Evolutionary conservation across 2,113 vertebrate species (phyloP).

Genomic region (Eleginops maclovinus): DNA sequence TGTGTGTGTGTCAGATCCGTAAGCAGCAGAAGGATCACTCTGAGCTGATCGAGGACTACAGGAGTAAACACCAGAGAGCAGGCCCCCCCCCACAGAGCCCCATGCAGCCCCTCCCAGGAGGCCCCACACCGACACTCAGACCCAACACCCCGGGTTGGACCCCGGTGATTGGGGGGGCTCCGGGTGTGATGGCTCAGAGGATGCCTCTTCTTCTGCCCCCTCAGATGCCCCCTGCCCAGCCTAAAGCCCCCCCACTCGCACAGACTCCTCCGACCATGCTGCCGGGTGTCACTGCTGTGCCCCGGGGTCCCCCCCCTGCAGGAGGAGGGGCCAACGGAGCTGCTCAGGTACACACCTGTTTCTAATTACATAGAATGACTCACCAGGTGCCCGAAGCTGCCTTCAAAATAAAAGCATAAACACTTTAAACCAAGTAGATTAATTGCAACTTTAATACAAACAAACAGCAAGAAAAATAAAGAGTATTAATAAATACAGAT

Average conservation of each 20-base stretch:
- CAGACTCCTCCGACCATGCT: slow-evolving; percentile 36
- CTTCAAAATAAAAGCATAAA: no score
- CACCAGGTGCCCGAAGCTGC: no score
- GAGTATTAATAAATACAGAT: no score
- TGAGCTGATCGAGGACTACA: slow-evolving; percentile 96
- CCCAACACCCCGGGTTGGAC: slow-evolving; percentile 86
- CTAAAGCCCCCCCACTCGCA: slow-evolving; percentile 54
- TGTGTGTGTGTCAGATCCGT: slow-evolving; percentile 90
- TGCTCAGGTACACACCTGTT: slow-evolving; percentile 61
- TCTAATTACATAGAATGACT: no score
- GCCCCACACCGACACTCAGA: not conserved
- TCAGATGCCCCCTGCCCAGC: slow-evolving; percentile 80
- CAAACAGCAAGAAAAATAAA: no score
- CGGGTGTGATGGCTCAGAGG: slow-evolving; percentile 68
- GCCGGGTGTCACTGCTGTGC: slow-evolving; percentile 80
- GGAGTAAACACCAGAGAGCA: slow-evolving; percentile 93
- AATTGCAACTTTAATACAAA: no score
- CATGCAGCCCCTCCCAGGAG: slow-evolving; percentile 61
- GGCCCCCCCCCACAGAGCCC: slow-evolving; percentile 79
- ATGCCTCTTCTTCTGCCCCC: slow-evolving; percentile 79
- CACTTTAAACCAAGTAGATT: no score
- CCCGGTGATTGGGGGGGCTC: slow-evolving; percentile 48
- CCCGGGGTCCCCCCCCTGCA: slow-evolving; percentile 81
- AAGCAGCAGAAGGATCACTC: slow-evolving; percentile 99
- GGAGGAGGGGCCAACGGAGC: slow-evolving; percentile 74